Evolutionary conservation across 2,113 vertebrate species (phyloP).

Genomic region (Hemibagrus wyckioides): DNA sequence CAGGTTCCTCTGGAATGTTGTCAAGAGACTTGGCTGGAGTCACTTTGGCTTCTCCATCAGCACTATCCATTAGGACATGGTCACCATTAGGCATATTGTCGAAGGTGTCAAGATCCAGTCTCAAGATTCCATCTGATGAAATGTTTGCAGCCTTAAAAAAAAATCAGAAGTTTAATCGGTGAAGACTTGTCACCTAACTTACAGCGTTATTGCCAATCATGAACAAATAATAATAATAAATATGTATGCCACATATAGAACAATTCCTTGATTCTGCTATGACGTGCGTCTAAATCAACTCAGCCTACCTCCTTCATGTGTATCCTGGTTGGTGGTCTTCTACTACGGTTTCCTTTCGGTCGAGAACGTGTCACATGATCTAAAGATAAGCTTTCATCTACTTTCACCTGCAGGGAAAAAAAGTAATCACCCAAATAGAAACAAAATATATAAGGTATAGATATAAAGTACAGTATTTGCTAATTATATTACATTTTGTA

Average conservation of each 20-base stretch:
- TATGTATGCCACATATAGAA: background rate
- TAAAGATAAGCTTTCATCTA: constrained; percentile 83
- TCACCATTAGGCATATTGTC: constrained; percentile 72
- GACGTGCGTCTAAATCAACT: background rate
- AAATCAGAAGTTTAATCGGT: background rate
- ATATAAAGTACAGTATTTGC: background rate
- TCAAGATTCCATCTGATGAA: constrained; percentile 82
- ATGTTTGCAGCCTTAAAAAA: constrained; percentile 78
- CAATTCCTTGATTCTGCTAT: background rate
- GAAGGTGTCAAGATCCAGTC: constrained; percentile 81
- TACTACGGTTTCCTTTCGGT: constrained; percentile 79
- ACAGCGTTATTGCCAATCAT: background rate
- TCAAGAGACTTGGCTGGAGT: constrained; percentile 11
- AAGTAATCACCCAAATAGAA: constrained; percentile 1
- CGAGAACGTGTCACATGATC: constrained; percentile 89
- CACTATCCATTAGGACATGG: constrained; percentile 35
- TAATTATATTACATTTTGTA: background rate
- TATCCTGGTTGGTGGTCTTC: constrained; percentile 88
- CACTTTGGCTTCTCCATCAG: constrained; percentile 46
- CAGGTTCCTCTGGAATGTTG: constrained; percentile 30
- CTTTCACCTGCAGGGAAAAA: constrained; percentile 78
- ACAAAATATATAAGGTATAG: background rate
- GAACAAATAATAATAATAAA: background rate
- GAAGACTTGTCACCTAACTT: background rate
- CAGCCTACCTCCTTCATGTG: constrained; percentile 88